phyloP scores from a whole-genome alignment of 2,888 invertebrate genomes.

The Zeuzera pyrina region DNA sequence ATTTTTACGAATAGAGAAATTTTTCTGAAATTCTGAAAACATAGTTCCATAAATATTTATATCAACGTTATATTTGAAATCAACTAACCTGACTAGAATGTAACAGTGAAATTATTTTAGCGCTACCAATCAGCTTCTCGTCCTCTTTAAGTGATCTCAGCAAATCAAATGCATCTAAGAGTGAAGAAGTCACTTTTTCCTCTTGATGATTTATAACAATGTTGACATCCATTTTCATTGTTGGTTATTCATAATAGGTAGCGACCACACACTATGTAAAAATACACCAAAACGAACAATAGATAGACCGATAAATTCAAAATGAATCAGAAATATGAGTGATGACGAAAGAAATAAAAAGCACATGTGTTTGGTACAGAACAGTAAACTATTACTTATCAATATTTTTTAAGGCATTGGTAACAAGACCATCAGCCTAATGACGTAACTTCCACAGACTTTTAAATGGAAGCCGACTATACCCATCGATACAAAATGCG shows the following conservation, averaged over 20 bases:
- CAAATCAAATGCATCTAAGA: constrained; percentile 58
- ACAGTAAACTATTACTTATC: too few relatives aligned
- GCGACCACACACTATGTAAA: constrained; percentile 20
- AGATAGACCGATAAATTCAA: too few relatives aligned
- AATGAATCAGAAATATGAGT: too few relatives aligned
- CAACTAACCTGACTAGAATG: constrained; percentile 51
- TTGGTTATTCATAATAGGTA: constrained; percentile 23
- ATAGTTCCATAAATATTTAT: neutral
- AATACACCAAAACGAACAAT: too few relatives aligned
- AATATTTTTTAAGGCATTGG: too few relatives aligned
- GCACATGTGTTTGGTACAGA: too few relatives aligned
- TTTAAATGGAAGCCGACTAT: too few relatives aligned
- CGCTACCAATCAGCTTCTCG: constrained; percentile 47
- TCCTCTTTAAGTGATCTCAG: constrained; percentile 48
- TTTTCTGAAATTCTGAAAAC: constrained; percentile 3
- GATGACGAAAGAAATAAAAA: too few relatives aligned
- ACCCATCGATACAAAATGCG: too few relatives aligned
- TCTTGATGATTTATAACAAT: constrained; percentile 21
- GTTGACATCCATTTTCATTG: constrained; percentile 19
- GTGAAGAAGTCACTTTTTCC: constrained; percentile 39
- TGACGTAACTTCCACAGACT: too few relatives aligned
- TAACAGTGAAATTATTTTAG: constrained; percentile 53
- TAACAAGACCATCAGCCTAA: too few relatives aligned
- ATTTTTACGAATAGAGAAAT: too few relatives aligned
- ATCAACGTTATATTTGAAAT: neutral